Evolutionary conservation across 2,797 vertebrate genomes (phyloP), one percentile per base, ranked within the genome.

Genomic region (Trematomus bernacchii): DNA sequence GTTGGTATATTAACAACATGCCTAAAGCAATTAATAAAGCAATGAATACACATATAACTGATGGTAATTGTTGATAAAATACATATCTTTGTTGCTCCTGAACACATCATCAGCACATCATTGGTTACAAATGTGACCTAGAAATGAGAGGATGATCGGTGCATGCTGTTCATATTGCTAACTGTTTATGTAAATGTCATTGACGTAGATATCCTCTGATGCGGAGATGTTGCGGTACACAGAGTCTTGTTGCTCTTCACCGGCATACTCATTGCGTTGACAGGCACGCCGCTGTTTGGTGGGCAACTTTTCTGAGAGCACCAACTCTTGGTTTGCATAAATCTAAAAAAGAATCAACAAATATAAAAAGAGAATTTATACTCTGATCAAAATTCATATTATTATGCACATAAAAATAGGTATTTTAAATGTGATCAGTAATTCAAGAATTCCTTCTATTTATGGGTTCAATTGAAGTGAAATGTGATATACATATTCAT

Each of bases 261-360:
- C 23, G 63, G 3, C 44, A 10, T 73, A 19, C 3, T 70, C 46
- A 9, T 11, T 2, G 6, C n/a, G 40, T 0, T 58, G 4, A 40
- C 6, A 3, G 40, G 16, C 2, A 0, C n/a, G 27, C 16, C 51
- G 69, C 2, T 4, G 50, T 66, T 60, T 48, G 48, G n/a, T 58
- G 9, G 10, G 19, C 33, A 1, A 0, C 40, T 6, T 4, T 58
- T n/a, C 30, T 42, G 46, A 14, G 1, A 0, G 0, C 0, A 0
- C n/a, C 6, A 43, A 18, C 0, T 44, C 68, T 6, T 54, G 18
- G 65, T 71, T 85, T 63, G 10, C 21, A 67, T 77, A 71, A 10
- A 76, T 19, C 87, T 87, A 44, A 54, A 62, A 62, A 23, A 48
- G 9, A 71, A 27, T 8, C 1, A 70, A 57, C 3, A 61, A 43